Percentiles rank a stretch among this genome's conserved stretches.
Conservation (phyloP, 1,140 invertebrate genomes). For the Brachionus rotundiformis region DNA sequence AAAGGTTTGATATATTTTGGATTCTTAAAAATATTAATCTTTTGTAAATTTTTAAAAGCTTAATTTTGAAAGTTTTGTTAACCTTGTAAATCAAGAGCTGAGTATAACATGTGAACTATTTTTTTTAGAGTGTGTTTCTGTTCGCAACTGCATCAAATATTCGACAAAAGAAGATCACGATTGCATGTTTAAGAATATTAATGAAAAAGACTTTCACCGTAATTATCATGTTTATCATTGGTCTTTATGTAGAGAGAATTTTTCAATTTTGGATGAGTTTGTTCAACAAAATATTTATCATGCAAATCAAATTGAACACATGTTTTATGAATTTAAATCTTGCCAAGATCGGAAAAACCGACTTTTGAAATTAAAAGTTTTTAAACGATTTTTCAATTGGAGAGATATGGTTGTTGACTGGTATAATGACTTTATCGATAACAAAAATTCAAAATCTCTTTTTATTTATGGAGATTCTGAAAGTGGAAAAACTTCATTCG, state of each 20-base stretch:
- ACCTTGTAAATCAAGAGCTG: neutral
- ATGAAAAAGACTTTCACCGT: neutral
- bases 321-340: neutral
- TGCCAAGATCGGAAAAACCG: too few species aligned
- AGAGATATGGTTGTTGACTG: neutral
- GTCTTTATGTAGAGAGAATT: neutral
- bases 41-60: neutral
- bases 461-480: neutral
- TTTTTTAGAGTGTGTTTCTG: neutral
- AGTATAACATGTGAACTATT: neutral
- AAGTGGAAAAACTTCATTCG: neutral
- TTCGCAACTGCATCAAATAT: neutral
- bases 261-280: neutral
- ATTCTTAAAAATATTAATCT: neutral
- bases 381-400: neutral
- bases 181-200: conserved; percentile 3
- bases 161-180: neutral
- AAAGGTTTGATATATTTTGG: neutral
- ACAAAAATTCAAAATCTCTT: neutral
- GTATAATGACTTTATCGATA: neutral
- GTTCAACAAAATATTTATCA: neutral
- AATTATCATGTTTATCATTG: neutral
- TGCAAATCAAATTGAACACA: neutral
- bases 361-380: neutral
- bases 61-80: neutral